Conservation (phyloP, 2,888 invertebrate species). For the Drosophila percnosoma region DNA sequence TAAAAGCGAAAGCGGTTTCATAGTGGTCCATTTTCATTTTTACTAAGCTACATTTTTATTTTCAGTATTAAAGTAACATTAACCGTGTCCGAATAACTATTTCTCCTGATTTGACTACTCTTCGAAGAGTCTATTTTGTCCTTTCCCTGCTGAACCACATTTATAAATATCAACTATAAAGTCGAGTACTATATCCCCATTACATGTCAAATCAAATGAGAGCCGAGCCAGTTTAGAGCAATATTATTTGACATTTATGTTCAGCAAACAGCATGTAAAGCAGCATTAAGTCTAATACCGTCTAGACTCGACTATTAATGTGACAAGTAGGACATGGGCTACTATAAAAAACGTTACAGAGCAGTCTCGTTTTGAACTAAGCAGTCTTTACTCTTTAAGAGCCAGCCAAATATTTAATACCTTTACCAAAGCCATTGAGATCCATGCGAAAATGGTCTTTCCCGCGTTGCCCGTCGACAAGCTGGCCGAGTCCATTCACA, state of each 20-base stretch:
- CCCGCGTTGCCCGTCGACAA: conserved; percentile 91
- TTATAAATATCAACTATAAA: not conserved
- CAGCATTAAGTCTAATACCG: conserved; percentile 4
- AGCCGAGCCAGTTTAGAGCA: conserved; percentile 21
- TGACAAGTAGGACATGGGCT: conserved; percentile 20
- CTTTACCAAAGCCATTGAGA: conserved; percentile 88
- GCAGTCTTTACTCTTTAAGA: conserved; percentile 3
- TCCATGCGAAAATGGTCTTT: conserved; percentile 90
- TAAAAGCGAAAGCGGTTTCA: too few species aligned
- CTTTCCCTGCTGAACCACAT: not conserved
- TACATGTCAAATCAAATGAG: conserved; percentile 26
- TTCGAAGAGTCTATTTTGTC: not conserved
- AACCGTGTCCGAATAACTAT: not conserved
- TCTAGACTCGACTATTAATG: conserved; percentile 35
- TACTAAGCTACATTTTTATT: too few species aligned
- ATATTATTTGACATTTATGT: conserved; percentile 51
- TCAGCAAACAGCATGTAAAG: conserved; percentile 16
- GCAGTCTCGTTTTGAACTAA: not conserved
- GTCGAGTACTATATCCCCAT: conserved; percentile 11
- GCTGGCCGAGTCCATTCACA: conserved; percentile 91
- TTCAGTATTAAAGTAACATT: not conserved
- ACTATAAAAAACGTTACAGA: conserved; percentile 15
- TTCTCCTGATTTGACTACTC: not conserved
- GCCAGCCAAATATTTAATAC: conserved; percentile 83
- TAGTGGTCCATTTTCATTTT: too few species aligned